Evolutionary conservation across 2,888 invertebrate genomes (phyloP), one percentile per base, ranked within the genome.

Genomic region (Trisateles emortualis): DNA sequence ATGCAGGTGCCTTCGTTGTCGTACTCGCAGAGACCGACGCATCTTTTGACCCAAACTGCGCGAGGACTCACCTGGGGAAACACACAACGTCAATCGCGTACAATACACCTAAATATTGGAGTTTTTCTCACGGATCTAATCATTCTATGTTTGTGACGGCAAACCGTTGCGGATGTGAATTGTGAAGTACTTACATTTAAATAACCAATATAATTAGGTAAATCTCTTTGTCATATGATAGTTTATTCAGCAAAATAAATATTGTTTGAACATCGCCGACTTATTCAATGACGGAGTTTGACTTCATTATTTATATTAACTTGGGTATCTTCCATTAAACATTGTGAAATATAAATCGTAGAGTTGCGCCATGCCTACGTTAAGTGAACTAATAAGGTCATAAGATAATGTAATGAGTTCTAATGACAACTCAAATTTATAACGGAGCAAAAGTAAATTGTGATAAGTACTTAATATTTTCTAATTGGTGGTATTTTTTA

Each of bases 1-100:
- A 85, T 76, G 72, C 92, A 92, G 49, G 84, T 80, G 43, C 85
- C 87, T 0, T 74, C 72, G 51, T 75, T 78, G 32, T 81, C 84
- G 61, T 79, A 85, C 73, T 87, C 87, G 75, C 92, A 92, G 43
- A 90, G 83, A 6, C 92, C 92, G 46, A 88, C 86, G 69, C 92
- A 92, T 9, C 88, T 79, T 64, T 90, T 90, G 47, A 92, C 88
- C 92, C 92, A 92, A 55, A 90, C 88, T 3, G 88, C 84, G 36
- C 87, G 81, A 2, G 92, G 92, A 54, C 76, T 87, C 62, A 92
- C 81, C 92, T 92, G 87, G 81, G 84, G 83, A 87, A 84, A 81
- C 59, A 79, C 79, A 69, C 64, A 59, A 71, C 75, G 70, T 76
- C 59, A 74, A 61, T 48, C 29, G 40, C 39, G 55, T 56, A 72